phyloP scores from a whole-genome alignment of 30 jellyfish, hydroid and myxozoan species.

The Hydractinia echinata region DNA sequence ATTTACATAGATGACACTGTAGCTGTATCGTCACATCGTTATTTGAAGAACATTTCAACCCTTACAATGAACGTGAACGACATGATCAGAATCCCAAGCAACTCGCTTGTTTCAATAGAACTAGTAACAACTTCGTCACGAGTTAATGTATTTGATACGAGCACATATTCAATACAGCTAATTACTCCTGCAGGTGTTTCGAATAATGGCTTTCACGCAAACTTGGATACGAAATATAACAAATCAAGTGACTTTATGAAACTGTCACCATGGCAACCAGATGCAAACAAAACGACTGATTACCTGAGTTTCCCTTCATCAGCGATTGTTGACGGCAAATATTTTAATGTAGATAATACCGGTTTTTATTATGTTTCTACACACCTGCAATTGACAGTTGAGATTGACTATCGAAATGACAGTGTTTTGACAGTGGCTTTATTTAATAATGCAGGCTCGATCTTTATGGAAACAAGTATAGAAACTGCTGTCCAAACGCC shows the following conservation, averaged over 20 bases:
- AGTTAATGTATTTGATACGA: neutral
- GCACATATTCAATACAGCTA: constrained; percentile 14
- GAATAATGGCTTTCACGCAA: constrained; percentile 24
- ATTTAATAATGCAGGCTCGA: neutral
- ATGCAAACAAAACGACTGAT: neutral
- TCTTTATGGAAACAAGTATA: neutral
- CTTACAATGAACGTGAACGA: constrained; percentile 18
- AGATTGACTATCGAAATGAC: constrained; percentile 5
- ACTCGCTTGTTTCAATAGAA: neutral
- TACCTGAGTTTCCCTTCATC: neutral
- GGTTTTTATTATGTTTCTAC: constrained; percentile 27
- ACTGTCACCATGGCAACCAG: neutral
- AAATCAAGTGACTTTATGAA: neutral
- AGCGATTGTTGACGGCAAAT: constrained; percentile 20
- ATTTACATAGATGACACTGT: neutral
- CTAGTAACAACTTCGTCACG: constrained; percentile 9
- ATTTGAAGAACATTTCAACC: neutral
- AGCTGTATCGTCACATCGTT: neutral
- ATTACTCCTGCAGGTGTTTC: constrained; percentile 4
- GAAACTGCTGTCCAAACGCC: neutral
- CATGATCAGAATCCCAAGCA: neutral
- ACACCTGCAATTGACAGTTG: constrained; percentile 6
- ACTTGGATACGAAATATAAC: neutral
- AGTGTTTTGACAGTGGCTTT: neutral
- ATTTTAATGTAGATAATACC: neutral